Percentiles rank a stretch among this genome's conserved stretches.
Conservation (phyloP, 2,797 vertebrate genomes). For the Scomberomorus guttatus region DNA sequence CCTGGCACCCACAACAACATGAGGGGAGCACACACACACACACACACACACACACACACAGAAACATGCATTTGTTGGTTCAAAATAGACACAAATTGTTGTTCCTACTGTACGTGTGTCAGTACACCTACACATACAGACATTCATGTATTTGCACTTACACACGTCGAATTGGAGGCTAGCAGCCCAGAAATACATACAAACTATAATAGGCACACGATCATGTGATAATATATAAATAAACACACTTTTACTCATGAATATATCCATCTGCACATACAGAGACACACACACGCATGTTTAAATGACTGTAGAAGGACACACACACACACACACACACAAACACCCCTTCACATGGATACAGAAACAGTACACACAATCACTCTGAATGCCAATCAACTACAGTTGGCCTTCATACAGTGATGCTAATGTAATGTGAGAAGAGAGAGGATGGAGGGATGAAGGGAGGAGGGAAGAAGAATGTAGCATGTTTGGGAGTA, state of each 20-base stretch:
- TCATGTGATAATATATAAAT: background rate
- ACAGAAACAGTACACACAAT: background rate
- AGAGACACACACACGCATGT: background rate
- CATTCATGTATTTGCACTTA: too few relatives aligned
- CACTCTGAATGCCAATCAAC: slow-evolving; percentile 38
- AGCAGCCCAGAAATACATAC: background rate
- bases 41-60: background rate
- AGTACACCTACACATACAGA: background rate
- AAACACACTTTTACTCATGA: background rate
- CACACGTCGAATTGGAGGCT: background rate
- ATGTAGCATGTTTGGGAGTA: background rate
- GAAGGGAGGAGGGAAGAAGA: background rate
- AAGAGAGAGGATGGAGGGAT: slow-evolving; percentile 1
- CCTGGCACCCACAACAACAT: slow-evolving; percentile 42
- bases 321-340: background rate
- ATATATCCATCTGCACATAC: background rate
- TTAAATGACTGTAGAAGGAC: too few relatives aligned
- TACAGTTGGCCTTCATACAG: slow-evolving; percentile 26
- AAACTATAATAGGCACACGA: background rate
- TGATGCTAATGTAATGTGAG: slow-evolving; percentile 36
- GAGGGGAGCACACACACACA: background rate
- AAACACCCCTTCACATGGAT: background rate
- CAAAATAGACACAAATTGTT: background rate
- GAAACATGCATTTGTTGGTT: background rate
- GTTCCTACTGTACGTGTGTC: background rate